phyloP scores from a whole-genome alignment of 2,113 vertebrate species.

The Zapus hudsonius region DNA sequence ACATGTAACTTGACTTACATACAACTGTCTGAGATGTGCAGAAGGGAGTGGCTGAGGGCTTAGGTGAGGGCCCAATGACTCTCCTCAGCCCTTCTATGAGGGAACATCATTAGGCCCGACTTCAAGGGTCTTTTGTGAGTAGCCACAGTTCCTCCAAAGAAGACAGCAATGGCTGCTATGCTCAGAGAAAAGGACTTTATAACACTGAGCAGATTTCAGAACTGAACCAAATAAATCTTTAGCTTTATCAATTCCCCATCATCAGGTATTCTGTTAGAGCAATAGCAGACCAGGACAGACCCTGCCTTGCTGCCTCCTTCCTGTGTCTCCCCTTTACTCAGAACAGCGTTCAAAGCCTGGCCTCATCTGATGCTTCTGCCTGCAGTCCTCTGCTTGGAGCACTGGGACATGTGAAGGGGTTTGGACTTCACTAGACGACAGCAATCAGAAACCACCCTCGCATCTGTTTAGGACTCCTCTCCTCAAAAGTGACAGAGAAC shows the following conservation, averaged over 20 bases:
- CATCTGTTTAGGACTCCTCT: not conserved
- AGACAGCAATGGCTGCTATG: no score
- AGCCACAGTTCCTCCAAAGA: no score
- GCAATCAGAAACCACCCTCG: not conserved
- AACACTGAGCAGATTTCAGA: not conserved
- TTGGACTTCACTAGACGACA: not conserved
- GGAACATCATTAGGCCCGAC: not conserved
- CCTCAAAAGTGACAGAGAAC: not conserved
- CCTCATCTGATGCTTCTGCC: not conserved
- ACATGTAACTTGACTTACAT: no score
- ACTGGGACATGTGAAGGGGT: not conserved
- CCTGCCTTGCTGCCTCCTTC: not conserved
- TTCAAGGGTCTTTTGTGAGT: no score
- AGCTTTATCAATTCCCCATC: not conserved
- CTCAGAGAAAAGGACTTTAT: no score
- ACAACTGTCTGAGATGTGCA: no score
- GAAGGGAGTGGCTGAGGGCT: no score
- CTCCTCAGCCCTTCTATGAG: not conserved
- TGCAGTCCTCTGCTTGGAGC: not conserved
- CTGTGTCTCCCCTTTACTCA: not conserved
- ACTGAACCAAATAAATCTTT: not conserved
- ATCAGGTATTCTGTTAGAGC: not conserved
- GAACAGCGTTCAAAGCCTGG: not conserved
- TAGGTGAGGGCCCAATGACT: no score
- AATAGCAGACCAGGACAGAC: not conserved